phyloP scores from a whole-genome alignment of 2,797 vertebrate genomes.

The Florisuga fusca region DNA sequence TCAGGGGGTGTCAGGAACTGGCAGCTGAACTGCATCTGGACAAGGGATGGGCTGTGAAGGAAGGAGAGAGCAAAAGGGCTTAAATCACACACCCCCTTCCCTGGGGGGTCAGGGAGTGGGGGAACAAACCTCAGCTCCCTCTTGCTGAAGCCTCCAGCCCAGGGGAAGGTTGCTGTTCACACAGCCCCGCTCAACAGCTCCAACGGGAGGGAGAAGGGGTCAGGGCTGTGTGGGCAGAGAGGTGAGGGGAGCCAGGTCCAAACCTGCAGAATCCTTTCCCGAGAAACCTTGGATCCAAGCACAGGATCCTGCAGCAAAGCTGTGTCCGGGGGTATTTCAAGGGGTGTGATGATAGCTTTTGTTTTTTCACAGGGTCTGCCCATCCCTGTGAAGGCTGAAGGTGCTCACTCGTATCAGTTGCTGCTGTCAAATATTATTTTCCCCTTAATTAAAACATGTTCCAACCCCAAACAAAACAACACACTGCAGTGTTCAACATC shows the following conservation, averaged over 20 bases:
- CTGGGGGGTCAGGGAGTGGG: not conserved
- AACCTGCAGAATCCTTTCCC: not conserved
- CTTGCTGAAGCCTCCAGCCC: not conserved
- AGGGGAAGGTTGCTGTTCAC: not conserved
- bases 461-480: not conserved
- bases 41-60: not conserved
- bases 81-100: no score
- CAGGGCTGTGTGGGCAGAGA: not conserved
- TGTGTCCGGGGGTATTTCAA: no score
- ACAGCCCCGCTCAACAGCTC: not conserved
- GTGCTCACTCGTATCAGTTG: not conserved
- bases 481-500: not conserved
- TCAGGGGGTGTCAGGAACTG: not conserved
- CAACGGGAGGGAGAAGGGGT: accelerated
- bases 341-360: not conserved
- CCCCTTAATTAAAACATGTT: not conserved
- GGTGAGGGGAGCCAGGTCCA: not conserved
- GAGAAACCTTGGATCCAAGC: not conserved
- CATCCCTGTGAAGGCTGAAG: not conserved
- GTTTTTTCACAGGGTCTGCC: not conserved
- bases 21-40: not conserved
- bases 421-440: not conserved
- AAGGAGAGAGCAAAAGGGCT: not conserved
- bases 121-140: not conserved
- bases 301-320: not conserved